Percentiles rank a stretch among this genome's conserved stretches.
Conservation (phyloP, 2,797 vertebrate genomes). For the Gymnopithys bicolor region DNA sequence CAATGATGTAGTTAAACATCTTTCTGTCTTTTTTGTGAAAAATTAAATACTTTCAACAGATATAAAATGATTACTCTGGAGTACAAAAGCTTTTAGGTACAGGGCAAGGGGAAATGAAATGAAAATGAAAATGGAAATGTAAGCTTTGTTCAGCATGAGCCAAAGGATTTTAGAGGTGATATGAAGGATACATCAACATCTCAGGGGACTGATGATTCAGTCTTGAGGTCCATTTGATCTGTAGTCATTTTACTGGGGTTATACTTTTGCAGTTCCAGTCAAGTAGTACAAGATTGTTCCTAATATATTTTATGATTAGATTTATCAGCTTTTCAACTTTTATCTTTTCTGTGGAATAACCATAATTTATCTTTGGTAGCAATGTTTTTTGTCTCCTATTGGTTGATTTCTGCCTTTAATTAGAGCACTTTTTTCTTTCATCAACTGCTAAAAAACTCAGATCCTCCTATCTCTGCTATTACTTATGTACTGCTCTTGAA, state of each 20-base stretch:
- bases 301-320: neutral
- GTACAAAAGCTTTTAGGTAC: neutral
- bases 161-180: neutral
- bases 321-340: neutral
- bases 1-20: neutral
- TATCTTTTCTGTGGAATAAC: neutral
- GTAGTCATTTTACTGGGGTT: neutral
- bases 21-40: neutral
- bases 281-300: neutral
- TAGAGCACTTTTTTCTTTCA: neutral
- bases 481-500: neutral
- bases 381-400: neutral
- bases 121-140: constrained; percentile 32
- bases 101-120: neutral
- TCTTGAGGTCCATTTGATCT: neutral
- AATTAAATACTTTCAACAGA: neutral
- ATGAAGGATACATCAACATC: neutral
- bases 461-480: neutral
- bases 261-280: neutral
- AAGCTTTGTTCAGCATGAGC: neutral
- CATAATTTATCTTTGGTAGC: neutral
- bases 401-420: neutral
- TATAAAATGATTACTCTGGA: neutral
- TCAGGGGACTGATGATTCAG: neutral
- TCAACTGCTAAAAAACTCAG: neutral